Evolutionary conservation across 2,113 vertebrate genomes (phyloP), one percentile per base, ranked within the genome.

Genomic region (Aplodontia rufa): DNA sequence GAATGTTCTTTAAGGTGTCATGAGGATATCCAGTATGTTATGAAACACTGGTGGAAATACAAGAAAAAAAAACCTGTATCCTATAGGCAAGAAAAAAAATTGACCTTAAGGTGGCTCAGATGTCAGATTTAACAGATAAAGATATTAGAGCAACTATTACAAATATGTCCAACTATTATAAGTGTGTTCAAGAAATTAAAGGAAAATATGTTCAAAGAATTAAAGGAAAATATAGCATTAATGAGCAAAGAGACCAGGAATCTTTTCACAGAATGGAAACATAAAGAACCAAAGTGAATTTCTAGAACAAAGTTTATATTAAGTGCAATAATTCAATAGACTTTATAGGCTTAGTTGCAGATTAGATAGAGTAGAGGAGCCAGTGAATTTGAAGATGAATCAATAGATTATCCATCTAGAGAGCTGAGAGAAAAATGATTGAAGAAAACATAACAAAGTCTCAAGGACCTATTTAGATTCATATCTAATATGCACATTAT

Each of bases 151-250:
- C 35, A 83, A 40, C 53, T 90, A 71, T 72, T 93, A 76, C 10
- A 89, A 66, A 49, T 72, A 55, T 83, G 14, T 72, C 88, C 30
- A 84, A 30, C 69, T 90, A 71, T 71, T 93, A 62, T 13, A 79
- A 66, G 42, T 55, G 49, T 83, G 24, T 71, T 91, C 40, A 83
- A 40, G 24, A 64, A 92, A 53, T 91, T 87, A 88, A 92, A 94
- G 85, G 19, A 87, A 91, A 49, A 90, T 42, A 42, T 86, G 1
- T 75, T 85, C 42, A 92, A 45, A 58, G 76, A 80, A 68, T 74
- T 90, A 85, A 79, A 94, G 74, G 53, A 37, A 40, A 92, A 90
- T 51, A 6, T 82, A 14, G 62, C 86, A 40, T 87, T 91, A 81
- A 45, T 81, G 40, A 79, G 42, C 45, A 10, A 69, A 87, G 58